Conservation (phyloP, 2,888 invertebrate species). For the Eupithecia dodoneata region DNA sequence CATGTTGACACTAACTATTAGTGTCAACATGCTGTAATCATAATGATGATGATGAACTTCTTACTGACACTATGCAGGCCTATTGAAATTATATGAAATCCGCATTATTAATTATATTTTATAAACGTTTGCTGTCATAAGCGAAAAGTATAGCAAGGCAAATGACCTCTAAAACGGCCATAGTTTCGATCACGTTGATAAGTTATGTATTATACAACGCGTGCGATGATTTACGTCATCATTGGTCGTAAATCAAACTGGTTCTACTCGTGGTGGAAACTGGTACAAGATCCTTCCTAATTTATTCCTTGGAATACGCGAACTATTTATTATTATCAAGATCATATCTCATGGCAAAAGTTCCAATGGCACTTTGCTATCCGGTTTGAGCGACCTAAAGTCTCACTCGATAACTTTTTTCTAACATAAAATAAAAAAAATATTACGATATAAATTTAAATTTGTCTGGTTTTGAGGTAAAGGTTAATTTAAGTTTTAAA, state of each 20-base stretch:
- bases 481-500: too few relatives aligned
- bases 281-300: constrained; percentile 32
- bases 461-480: background rate
- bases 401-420: background rate
- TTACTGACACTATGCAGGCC: background rate
- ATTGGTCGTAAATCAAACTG: constrained; percentile 24
- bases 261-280: constrained; percentile 25
- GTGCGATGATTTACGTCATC: constrained; percentile 24
- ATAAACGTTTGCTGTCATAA: background rate
- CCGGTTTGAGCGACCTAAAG: background rate
- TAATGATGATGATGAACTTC: background rate
- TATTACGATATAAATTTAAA: background rate
- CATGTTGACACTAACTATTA: too few relatives aligned
- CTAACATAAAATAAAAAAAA: background rate
- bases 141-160: background rate
- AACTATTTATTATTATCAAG: constrained; percentile 6
- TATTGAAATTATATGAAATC: background rate
- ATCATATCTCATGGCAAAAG: background rate
- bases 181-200: constrained; percentile 22
- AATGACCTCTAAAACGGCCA: background rate
- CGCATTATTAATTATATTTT: background rate
- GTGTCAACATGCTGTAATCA: background rate
- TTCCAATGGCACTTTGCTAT: background rate
- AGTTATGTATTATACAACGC: constrained; percentile 3
- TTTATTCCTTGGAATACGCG: constrained; percentile 28